Conservation (phyloP, 1,140 invertebrate genomes). For the Trichonephila clavata region DNA sequence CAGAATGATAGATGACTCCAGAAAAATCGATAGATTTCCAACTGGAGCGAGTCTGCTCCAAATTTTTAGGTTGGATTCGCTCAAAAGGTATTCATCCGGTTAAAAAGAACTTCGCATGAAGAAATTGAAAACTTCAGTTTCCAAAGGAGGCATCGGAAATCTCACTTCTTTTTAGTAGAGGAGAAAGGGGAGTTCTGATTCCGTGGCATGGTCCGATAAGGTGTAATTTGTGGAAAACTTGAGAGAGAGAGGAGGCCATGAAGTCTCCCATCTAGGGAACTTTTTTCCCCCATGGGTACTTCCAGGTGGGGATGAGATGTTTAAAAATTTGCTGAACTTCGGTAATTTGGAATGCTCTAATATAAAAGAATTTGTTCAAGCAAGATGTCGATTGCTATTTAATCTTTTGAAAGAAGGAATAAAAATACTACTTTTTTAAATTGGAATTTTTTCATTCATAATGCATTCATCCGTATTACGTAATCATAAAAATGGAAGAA, state of each 20-base stretch:
- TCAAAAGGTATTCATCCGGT: constrained; percentile 29
- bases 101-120: constrained; percentile 43
- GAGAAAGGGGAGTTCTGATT: constrained; percentile 23
- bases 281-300: neutral
- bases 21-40: constrained; percentile 39
- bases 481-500: too few relatives aligned
- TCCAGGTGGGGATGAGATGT: neutral
- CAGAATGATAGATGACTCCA: constrained; percentile 45
- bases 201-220: constrained; percentile 26
- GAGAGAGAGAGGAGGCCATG: neutral
- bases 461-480: too few relatives aligned
- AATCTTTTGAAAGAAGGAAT: too few relatives aligned
- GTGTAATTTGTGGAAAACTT: constrained; percentile 45
- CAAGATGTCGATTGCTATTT: too few relatives aligned
- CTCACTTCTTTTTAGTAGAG: constrained; percentile 16
- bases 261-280: neutral
- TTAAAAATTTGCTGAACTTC: neutral
- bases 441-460: too few relatives aligned
- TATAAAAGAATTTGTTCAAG: neutral
- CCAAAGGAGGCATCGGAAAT: constrained; percentile 7
- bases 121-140: constrained; percentile 41
- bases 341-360: neutral
- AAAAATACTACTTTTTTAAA: too few relatives aligned
- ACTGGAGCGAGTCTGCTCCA: constrained; percentile 39
- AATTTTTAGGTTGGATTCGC: constrained; percentile 48